Evolutionary conservation across 2,888 invertebrate species (phyloP).

Genomic region (Proisotoma minuta): DNA sequence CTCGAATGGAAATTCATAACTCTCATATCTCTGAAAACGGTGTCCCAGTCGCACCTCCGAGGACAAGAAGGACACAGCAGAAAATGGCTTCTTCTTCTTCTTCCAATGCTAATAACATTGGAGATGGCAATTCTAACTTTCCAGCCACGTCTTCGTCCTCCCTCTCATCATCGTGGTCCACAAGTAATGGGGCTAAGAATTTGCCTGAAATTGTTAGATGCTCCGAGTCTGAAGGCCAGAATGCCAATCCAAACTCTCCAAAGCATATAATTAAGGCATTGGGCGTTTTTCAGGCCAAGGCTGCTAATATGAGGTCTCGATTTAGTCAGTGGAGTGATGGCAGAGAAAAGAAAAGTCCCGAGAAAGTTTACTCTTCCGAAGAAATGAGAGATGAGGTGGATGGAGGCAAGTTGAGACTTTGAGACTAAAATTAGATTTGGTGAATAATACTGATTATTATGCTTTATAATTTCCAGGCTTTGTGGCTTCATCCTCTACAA

Average conservation of each 20-base stretch:
- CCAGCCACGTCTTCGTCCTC: neutral
- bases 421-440: too few species aligned
- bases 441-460: too few species aligned
- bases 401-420: slow-evolving; percentile 15
- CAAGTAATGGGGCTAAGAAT: neutral
- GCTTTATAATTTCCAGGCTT: slow-evolving; percentile 5
- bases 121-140: too few species aligned
- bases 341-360: slow-evolving; percentile 20
- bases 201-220: slow-evolving; percentile 12
- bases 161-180: neutral
- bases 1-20: neutral
- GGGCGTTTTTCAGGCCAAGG: slow-evolving; percentile 46
- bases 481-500: neutral
- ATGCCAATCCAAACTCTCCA: slow-evolving; percentile 32
- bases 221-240: slow-evolving; percentile 8
- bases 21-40: neutral
- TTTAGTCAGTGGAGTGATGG: slow-evolving; percentile 41
- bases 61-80: slow-evolving; percentile 1
- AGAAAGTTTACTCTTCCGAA: neutral
- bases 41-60: slow-evolving; percentile 41
- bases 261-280: slow-evolving; percentile 42
- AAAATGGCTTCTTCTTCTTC: neutral
- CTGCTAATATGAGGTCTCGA: slow-evolving; percentile 43
- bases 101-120: neutral
- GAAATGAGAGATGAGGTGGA: neutral